Percentiles rank a stretch among this genome's conserved stretches.
Evolutionary conservation across 2,888 invertebrate species (phyloP).

Genomic region (Diaperis boleti): DNA sequence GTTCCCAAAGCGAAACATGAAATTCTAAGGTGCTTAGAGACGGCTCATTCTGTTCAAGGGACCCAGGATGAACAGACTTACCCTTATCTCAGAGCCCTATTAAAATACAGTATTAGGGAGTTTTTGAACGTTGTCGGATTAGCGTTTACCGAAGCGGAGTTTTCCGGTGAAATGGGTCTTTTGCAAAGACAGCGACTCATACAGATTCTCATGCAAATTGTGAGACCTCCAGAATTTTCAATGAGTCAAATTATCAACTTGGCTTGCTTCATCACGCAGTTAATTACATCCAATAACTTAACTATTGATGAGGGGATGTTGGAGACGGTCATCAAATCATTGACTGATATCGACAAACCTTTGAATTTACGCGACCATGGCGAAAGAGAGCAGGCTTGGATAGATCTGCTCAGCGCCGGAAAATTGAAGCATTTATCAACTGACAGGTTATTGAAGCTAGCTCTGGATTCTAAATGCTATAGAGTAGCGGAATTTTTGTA

Average conservation of each 20-base stretch:
- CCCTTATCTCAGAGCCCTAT: conserved; percentile 79
- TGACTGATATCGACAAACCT: conserved; percentile 57
- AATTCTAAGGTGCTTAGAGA: conserved; percentile 77
- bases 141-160: conserved; percentile 86
- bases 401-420: conserved; percentile 76
- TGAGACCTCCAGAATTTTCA: conserved; percentile 76
- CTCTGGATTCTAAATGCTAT: conserved; percentile 76
- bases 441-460: conserved; percentile 72
- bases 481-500: conserved; percentile 79
- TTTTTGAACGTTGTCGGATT: conserved; percentile 87
- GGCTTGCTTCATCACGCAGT: conserved; percentile 62
- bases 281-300: conserved; percentile 61
- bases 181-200: conserved; percentile 81
- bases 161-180: conserved; percentile 78
- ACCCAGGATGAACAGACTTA: conserved; percentile 74
- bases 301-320: conserved; percentile 66
- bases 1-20: conserved; percentile 79
- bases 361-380: conserved; percentile 68
- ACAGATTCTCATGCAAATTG: conserved; percentile 82
- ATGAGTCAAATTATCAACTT: conserved; percentile 71
- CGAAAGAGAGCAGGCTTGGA: conserved; percentile 80
- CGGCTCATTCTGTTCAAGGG: conserved; percentile 75
- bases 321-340: conserved; percentile 70
- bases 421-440: conserved; percentile 72
- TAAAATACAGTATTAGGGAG: conserved; percentile 87